Base-by-base conservation (phyloP, 2,797 vertebrate species). In the Distichodus sexfasciatus region DNA sequence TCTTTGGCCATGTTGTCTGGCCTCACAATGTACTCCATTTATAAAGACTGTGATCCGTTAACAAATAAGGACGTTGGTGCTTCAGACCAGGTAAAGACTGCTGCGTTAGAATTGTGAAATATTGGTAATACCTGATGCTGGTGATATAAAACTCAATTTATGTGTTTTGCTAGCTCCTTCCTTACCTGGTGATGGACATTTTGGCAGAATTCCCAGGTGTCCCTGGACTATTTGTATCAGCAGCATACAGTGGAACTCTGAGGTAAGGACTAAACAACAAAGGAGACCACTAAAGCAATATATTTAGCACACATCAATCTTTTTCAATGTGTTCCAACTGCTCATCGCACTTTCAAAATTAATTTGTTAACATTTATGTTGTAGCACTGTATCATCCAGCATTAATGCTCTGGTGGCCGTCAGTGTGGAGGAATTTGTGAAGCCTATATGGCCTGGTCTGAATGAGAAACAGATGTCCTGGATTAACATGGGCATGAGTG, bases 351-450 rank as follows among this genome's bases (percentile, higher is more conserved):
- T n/a, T n/a, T n/a, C n/a, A n/a, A n/a, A 21, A 21, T 28, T 60
- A 19, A 46, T 14, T 63, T 5, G 6, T 71, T 57, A 61, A 2
- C 35, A 28, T 54, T 58, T 24, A 38, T 55, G 55, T 23, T 26
- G 41, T 41, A 94, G 93, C 84, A 94, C 93, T 0, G 93, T 93
- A 58, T 94, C 93, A 1, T 94, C 93, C 63, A 94, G 93, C 79
- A 94, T 94, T 71, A 94, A 94, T 4, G 92, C 92, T 21, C 83
- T 94, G 1, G 91, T 93, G 43, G 92, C 93, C 1, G 93, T 94
- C 46, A 92, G 92, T 0, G 59, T 90, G 76, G 91, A 93, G 69
- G 93, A 94, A 79, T 91, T 92, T 57, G 67, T 94, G 21, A 74
- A 83, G 29, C 90, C 90, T 0, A 0, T 82, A 14, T 87, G 61